Evolutionary conservation across 2,888 invertebrate genomes (phyloP).

Genomic region (Drosophila pseudotakahashii): DNA sequence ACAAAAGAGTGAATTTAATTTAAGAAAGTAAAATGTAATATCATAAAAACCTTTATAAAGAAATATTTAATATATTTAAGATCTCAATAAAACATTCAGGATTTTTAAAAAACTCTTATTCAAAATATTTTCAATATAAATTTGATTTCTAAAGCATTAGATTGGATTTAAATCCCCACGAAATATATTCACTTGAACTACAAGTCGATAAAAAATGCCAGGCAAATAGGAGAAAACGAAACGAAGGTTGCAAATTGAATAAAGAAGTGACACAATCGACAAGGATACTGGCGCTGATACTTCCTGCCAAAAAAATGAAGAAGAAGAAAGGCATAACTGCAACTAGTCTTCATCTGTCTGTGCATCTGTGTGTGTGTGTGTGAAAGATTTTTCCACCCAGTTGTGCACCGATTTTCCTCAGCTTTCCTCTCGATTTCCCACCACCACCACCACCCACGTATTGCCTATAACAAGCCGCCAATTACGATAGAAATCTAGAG

Average conservation of each 20-base stretch:
- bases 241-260: conserved; percentile 4
- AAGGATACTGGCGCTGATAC: conserved; percentile 23
- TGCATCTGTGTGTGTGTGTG: background rate
- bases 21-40: too few relatives aligned
- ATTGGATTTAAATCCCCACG: too few relatives aligned
- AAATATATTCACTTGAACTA: background rate
- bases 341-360: conserved; percentile 7
- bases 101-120: background rate
- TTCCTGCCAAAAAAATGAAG: conserved; percentile 21
- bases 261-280: conserved; percentile 25
- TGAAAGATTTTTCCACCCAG: background rate
- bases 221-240: background rate
- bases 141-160: background rate
- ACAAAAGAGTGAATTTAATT: too few relatives aligned
- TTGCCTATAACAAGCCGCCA: conserved; percentile 71
- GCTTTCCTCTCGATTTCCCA: background rate
- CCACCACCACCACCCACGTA: background rate
- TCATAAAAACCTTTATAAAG: too few relatives aligned
- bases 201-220: background rate
- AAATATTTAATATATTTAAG: too few relatives aligned
- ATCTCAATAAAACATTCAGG: too few relatives aligned
- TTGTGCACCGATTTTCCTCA: background rate
- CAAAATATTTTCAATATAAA: background rate
- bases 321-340: background rate
- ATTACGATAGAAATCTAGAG: conserved; percentile 76